Evolutionary conservation across 2,888 invertebrate genomes (phyloP).

Genomic region (Galerucella calmariensis): DNA sequence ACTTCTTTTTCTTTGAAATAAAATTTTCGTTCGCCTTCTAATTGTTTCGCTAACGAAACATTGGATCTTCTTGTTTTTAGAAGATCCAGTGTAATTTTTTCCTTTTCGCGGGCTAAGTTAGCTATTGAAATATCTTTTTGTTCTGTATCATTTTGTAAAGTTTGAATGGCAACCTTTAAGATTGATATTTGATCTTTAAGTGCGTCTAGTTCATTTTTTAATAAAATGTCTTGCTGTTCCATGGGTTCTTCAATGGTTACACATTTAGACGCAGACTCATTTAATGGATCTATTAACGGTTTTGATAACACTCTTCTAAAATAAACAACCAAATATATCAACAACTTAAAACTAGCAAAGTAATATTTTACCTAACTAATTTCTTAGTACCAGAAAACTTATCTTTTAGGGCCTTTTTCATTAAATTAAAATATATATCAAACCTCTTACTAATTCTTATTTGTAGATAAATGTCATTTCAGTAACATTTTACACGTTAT

Average conservation of each 20-base stretch:
- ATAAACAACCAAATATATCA: slow-evolving; percentile 29
- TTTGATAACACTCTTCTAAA: slow-evolving; percentile 54
- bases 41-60: slow-evolving; percentile 67
- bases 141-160: slow-evolving; percentile 65
- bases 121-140: slow-evolving; percentile 66
- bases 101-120: slow-evolving; percentile 67
- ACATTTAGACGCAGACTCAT: slow-evolving; percentile 37
- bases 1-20: slow-evolving; percentile 69
- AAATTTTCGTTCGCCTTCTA: slow-evolving; percentile 69
- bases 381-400: slow-evolving; percentile 55
- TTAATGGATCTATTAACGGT: slow-evolving; percentile 45
- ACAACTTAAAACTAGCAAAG: slow-evolving; percentile 23
- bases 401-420: slow-evolving; percentile 54
- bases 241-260: slow-evolving; percentile 36
- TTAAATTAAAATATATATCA: slow-evolving; percentile 41
- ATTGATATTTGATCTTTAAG: slow-evolving; percentile 63
- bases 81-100: slow-evolving; percentile 66
- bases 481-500: slow-evolving; percentile 35
- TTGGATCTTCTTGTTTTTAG: slow-evolving; percentile 66
- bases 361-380: slow-evolving; percentile 53
- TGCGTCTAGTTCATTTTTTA: slow-evolving; percentile 56
- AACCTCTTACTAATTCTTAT: slow-evolving; percentile 38
- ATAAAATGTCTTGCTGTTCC: slow-evolving; percentile 43
- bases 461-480: slow-evolving; percentile 38
- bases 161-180: slow-evolving; percentile 64